Conservation (phyloP, 1,140 invertebrate genomes). For the Reticulitermes speratus region DNA sequence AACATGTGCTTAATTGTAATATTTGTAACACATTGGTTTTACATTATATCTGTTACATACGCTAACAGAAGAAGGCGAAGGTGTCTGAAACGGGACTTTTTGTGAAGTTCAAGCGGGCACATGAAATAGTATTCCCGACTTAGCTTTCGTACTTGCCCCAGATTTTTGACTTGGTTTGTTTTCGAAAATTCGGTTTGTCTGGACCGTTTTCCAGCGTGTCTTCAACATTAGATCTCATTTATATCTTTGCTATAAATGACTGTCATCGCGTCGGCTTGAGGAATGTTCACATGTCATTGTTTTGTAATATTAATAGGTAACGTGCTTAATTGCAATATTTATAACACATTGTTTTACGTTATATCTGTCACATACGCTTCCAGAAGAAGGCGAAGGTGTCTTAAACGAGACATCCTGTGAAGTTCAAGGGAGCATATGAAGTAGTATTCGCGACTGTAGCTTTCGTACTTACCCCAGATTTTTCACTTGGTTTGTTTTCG, state of each 20-base stretch:
- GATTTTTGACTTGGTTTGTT: not conserved
- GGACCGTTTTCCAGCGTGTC: conserved; percentile 18
- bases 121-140: not conserved
- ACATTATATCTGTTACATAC: not conserved
- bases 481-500: not conserved
- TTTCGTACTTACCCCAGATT: not conserved
- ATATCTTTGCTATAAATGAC: not conserved
- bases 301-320: not conserved
- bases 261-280: not conserved
- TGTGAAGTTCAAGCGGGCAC: not conserved
- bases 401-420: not conserved
- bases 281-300: not conserved
- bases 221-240: not conserved
- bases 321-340: not conserved
- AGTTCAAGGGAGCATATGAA: not conserved
- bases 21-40: not conserved
- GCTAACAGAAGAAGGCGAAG: not conserved
- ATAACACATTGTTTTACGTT: not conserved
- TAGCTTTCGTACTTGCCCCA: not conserved
- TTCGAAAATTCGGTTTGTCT: not conserved
- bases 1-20: not conserved
- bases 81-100: not conserved
- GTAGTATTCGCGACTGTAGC: not conserved
- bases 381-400: not conserved
- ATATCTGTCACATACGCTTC: not conserved